Conservation (phyloP, 1,140 invertebrate genomes). For the Bemisia tabaci region DNA sequence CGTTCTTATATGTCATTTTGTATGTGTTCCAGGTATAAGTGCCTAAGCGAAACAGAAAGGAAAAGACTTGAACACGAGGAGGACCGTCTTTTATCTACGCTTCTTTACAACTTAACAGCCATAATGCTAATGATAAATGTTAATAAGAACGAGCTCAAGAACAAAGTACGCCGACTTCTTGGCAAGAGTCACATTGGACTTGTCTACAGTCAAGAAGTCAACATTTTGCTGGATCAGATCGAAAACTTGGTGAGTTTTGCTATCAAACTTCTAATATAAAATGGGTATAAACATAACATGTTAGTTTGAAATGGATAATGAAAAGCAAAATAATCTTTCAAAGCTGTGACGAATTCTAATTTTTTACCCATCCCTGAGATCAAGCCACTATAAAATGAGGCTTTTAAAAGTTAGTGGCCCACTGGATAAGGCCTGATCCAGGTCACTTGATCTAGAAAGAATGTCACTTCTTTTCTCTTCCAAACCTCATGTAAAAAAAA, state of each 20-base stretch:
- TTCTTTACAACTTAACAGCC: conserved; percentile 92
- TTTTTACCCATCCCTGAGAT: no score
- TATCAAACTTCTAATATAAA: conserved; percentile 4
- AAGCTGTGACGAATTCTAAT: no score
- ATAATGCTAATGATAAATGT: conserved; percentile 92
- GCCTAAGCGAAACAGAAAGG: conserved; percentile 81
- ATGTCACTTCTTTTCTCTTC: no score
- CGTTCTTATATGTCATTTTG: not conserved
- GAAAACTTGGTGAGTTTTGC: conserved; percentile 66
- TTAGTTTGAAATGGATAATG: no score
- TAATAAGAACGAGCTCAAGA: conserved; percentile 68
- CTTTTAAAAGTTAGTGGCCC: no score
- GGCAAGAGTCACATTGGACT: conserved; percentile 98
- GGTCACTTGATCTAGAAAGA: no score
- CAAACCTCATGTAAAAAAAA: no score
- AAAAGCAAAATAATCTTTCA: no score
- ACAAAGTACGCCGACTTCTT: conserved; percentile 83
- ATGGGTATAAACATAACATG: no score
- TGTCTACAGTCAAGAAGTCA: conserved; percentile 93
- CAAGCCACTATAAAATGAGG: no score
- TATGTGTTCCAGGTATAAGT: conserved; percentile 54
- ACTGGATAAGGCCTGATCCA: no score
- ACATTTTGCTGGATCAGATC: conserved; percentile 90
- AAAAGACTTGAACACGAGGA: conserved; percentile 97
- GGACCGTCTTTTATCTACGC: conserved; percentile 85